These are phyloP conservation scores for Phylloscopus trochilus DNA, from an alignment of 2,113 vertebrate genomes.

Conservation along the genomic window DNA sequence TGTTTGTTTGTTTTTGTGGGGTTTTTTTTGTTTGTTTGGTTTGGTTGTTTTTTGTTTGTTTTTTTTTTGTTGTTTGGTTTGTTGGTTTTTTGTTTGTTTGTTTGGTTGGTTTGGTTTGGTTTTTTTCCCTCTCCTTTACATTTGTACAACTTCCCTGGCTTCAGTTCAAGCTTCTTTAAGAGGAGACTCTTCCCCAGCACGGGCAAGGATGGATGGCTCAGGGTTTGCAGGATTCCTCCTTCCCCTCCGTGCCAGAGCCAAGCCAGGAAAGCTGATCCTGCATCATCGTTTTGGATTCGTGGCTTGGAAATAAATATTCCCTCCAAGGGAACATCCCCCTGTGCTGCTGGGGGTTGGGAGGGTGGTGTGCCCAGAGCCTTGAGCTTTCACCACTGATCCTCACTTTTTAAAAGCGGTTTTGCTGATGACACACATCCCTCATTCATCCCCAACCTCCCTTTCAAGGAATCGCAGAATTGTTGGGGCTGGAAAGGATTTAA, in stretches of 20 bases:
- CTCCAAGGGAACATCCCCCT: neutral
- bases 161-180: neutral
- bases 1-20: too few relatives aligned
- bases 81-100: too few relatives aligned
- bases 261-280: neutral
- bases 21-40: too few relatives aligned
- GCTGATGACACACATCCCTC: rapidly evolving
- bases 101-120: too few relatives aligned
- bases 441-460: neutral
- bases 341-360: neutral
- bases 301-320: neutral
- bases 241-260: neutral
- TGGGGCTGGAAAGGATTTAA: neutral
- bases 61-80: too few relatives aligned
- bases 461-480: too few relatives aligned
- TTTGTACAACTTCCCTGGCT: neutral
- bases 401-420: neutral
- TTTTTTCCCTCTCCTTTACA: neutral
- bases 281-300: neutral
- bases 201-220: neutral
- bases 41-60: too few relatives aligned
- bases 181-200: neutral
- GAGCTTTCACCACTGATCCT: neutral
- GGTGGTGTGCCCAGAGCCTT: rapidly evolving
- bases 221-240: neutral